These are phyloP conservation scores for Cyclophora punctaria DNA, from an alignment of 2,888 invertebrate genomes.

Conservation along the genomic window DNA sequence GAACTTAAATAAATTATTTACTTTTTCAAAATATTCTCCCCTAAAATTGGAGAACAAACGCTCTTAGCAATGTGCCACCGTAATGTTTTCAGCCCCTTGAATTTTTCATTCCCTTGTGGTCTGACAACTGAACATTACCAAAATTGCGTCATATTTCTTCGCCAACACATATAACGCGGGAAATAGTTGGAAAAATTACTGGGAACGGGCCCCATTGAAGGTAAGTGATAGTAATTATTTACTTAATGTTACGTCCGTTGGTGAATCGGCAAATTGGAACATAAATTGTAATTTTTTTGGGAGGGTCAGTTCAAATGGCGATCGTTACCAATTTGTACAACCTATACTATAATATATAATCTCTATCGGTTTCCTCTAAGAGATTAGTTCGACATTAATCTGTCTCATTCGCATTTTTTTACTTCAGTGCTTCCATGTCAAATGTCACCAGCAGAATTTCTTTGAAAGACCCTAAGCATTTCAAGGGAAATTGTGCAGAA, in stretches of 20 bases:
- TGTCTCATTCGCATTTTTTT: too few species aligned
- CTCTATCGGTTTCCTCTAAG: too few species aligned
- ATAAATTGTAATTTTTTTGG: constrained; percentile 1
- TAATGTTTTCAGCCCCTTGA: constrained; percentile 70
- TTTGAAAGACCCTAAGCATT: too few species aligned
- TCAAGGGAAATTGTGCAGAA: too few species aligned
- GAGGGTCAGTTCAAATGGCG: too few species aligned
- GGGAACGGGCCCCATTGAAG: constrained; percentile 33
- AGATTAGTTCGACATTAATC: too few species aligned
- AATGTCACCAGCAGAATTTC: too few species aligned
- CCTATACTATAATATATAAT: too few species aligned
- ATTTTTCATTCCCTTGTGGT: constrained; percentile 74
- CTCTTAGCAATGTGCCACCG: constrained; percentile 62
- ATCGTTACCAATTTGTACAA: too few species aligned
- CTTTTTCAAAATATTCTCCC: constrained; percentile 50
- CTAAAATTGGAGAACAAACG: constrained; percentile 59
- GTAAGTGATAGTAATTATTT: constrained; percentile 33
- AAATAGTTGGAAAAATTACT: constrained; percentile 63
- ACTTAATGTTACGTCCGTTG: constrained; percentile 8
- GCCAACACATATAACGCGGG: constrained; percentile 52
- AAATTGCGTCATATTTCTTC: constrained; percentile 75
- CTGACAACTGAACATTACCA: constrained; percentile 73
- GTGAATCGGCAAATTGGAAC: too few species aligned
- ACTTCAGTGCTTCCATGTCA: too few species aligned
- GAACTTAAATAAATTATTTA: constrained; percentile 17